Base-by-base conservation (phyloP, 2,888 invertebrate species). In the Exocentrus adspersus region DNA sequence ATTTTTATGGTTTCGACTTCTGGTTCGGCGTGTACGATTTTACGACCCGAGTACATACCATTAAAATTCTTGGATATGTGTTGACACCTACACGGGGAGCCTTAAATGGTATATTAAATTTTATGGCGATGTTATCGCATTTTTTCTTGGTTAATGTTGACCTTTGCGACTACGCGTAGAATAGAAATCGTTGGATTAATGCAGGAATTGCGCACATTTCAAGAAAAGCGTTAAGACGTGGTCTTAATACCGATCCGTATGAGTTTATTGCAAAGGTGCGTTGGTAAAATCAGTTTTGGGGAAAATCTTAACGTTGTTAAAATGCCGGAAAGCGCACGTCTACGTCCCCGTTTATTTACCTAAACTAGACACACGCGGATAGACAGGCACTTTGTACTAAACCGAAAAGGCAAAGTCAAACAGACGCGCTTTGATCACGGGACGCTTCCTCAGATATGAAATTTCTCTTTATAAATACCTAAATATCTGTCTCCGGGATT, bases 351-450 rank as follows among this genome's bases (percentile, higher is more conserved):
- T 66, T 67, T 67, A 62, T 67, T 67, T 64, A 63, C 64, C 60
- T 62, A 48, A 64, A 60, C 50, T 54, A 60, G 58, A 65, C 60
- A 59, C 60, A 65, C 63, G 62, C 62, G 58, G 62, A 68, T 59
- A 65, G 60, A 62, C 64, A 61, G 60, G 67, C 67, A 65, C 65
- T 68, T 68, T 61, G 54, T 59, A 58, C 58, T 62, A 58, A 58
- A 54, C 45, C 24, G 32, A 62, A 62, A 65, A 68, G 58, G 60
- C 54, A 65, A 68, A 68, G 68, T 63, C 65, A 68, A 68, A 68
- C 65, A 68, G 65, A 60, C 54, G 50, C 14, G 59, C 69, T 69
- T 69, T 69, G 69, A 69, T 67, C 69, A 65, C 54, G 48, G 52
- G 51, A n/a, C n/a, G 63, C 57, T 65, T 60, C 52, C 52, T 60